Evolutionary conservation across 2,888 invertebrate genomes (phyloP).

Genomic region (Drosophila picticornis): DNA sequence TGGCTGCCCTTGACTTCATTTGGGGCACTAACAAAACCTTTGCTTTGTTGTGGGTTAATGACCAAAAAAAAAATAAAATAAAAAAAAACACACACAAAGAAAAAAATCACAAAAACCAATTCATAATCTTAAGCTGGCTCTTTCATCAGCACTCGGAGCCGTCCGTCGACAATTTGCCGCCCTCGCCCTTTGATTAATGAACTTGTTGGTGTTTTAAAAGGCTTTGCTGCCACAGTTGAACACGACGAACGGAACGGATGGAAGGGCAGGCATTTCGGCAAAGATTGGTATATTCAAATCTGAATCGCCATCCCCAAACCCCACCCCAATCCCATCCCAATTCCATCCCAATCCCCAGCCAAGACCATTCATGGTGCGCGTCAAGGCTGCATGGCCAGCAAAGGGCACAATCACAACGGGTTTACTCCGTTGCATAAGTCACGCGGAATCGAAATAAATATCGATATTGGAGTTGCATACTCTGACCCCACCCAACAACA

Average conservation of each 20-base stretch:
- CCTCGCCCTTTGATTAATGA: constrained; percentile 41
- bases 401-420: constrained; percentile 44
- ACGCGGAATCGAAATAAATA: constrained; percentile 15
- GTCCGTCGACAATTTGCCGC: constrained; percentile 17
- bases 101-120: no score
- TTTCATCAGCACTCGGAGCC: constrained; percentile 24
- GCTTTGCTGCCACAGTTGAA: constrained; percentile 18
- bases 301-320: constrained; percentile 7
- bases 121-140: constrained; percentile 7
- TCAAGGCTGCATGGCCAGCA: constrained; percentile 31
- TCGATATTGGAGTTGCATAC: constrained; percentile 14
- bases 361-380: constrained; percentile 14
- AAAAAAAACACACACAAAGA: no score
- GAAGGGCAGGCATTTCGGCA: no score
- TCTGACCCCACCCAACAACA: not conserved
- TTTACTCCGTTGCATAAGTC: constrained; percentile 40
- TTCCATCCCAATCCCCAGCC: constrained; percentile 5
- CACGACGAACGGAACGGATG: not conserved
- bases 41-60: no score
- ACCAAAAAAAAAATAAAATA: no score
- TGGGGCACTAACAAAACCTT: not conserved
- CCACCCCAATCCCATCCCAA: constrained; percentile 4
- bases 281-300: constrained; percentile 12
- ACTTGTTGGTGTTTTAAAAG: constrained; percentile 39
- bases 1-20: constrained; percentile 9